These are phyloP conservation scores for Leucania comma DNA, from an alignment of 2,888 invertebrate genomes.

Conservation along the genomic window DNA sequence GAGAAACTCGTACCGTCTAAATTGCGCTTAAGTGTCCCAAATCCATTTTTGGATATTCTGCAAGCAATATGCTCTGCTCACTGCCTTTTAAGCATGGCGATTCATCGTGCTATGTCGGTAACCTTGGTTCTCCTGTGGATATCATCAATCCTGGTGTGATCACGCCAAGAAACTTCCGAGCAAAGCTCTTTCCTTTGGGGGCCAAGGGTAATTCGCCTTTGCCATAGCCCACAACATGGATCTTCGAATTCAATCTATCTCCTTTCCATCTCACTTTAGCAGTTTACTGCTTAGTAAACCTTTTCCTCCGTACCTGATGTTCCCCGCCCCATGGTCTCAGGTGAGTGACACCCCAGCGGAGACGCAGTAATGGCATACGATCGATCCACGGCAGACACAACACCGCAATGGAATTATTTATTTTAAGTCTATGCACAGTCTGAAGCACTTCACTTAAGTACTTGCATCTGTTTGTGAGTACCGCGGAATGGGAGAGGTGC, in stretches of 20 bases:
- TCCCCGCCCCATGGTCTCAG: slow-evolving; percentile 34
- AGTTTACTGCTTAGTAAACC: slow-evolving; percentile 4
- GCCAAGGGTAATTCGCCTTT: no score
- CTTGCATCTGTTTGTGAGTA: slow-evolving; percentile 25
- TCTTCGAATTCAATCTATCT: not conserved
- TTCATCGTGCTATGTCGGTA: no score
- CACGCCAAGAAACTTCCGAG: no score
- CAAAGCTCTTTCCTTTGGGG: no score
- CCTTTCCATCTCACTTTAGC: not conserved
- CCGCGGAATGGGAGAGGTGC: not conserved
- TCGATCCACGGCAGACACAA: slow-evolving; percentile 58
- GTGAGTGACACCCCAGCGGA: slow-evolving; percentile 57
- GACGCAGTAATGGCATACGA: slow-evolving; percentile 39
- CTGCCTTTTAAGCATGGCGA: no score
- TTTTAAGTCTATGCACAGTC: slow-evolving; percentile 23
- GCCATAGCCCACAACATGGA: not conserved
- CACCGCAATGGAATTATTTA: slow-evolving; percentile 45
- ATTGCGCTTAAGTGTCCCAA: no score
- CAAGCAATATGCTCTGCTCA: no score
- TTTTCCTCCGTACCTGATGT: slow-evolving; percentile 21
- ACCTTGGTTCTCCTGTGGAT: no score
- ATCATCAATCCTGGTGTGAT: no score
- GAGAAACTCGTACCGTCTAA: no score
- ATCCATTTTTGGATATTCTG: no score
- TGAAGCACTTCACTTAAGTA: slow-evolving; percentile 12